A percentile compares a stretch with the other conserved stretches of the same genome.
phyloP scores from a whole-genome alignment of 2,113 vertebrate genomes.

The Oryzias melastigma region DNA sequence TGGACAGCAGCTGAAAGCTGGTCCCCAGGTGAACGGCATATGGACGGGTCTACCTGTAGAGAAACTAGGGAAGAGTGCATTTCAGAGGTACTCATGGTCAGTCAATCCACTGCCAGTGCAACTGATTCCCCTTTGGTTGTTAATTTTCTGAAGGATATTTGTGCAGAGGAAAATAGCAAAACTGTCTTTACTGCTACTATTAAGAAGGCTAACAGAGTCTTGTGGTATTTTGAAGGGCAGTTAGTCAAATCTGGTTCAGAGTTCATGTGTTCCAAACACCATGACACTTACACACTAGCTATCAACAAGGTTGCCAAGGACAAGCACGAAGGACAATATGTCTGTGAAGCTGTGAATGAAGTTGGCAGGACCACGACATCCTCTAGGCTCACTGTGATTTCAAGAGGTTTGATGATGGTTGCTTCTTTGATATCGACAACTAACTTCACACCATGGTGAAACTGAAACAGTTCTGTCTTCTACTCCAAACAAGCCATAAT shows the following conservation, averaged over 20 bases:
- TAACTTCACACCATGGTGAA: constrained; percentile 39
- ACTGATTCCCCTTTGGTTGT: constrained; percentile 68
- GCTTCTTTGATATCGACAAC: constrained; percentile 64
- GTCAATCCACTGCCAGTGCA: constrained; percentile 31
- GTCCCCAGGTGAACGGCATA: not conserved
- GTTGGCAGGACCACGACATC: constrained; percentile 82
- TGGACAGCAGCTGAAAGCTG: constrained; percentile 31
- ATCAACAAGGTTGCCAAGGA: constrained; percentile 77
- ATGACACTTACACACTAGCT: constrained; percentile 80
- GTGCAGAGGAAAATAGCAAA: constrained; percentile 73
- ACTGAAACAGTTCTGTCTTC: constrained; percentile 21
- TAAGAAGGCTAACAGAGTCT: constrained; percentile 76
- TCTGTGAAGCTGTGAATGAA: constrained; percentile 88
- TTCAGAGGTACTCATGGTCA: constrained; percentile 55
- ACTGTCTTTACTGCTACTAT: constrained; percentile 75
- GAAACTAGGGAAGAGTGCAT: constrained; percentile 68
- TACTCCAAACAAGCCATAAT: constrained; percentile 25
- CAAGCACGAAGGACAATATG: constrained; percentile 88
- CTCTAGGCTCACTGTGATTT: constrained; percentile 86
- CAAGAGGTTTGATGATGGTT: constrained; percentile 88
- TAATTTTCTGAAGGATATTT: constrained; percentile 68
- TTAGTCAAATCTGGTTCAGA: constrained; percentile 83
- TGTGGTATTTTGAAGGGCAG: constrained; percentile 87
- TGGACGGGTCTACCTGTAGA: constrained; percentile 48
- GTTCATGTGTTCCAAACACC: constrained; percentile 89